These are phyloP conservation scores for Miltochrista miniata DNA, from an alignment of 2,888 invertebrate species.

Conservation along the genomic window DNA sequence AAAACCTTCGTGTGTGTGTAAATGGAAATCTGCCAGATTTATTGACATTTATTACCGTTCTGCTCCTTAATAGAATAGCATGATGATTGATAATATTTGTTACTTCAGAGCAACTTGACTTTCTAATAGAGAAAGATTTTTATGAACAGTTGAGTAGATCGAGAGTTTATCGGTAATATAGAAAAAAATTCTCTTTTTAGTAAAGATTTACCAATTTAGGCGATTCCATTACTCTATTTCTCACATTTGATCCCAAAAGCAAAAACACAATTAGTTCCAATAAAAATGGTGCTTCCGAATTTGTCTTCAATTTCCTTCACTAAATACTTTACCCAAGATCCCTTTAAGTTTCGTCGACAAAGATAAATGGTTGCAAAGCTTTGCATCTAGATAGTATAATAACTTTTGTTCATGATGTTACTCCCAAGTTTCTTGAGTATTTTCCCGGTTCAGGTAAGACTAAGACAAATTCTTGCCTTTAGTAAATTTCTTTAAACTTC, in stretches of 20 bases:
- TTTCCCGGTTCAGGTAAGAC: constrained; percentile 49
- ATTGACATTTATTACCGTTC: too few relatives aligned
- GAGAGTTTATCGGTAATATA: too few relatives aligned
- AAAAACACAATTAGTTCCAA: constrained; percentile 41
- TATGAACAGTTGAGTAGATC: too few relatives aligned
- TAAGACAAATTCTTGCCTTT: constrained; percentile 53
- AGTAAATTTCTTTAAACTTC: constrained; percentile 33
- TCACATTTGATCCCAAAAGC: not conserved
- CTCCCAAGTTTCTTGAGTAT: constrained; percentile 39
- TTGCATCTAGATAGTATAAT: constrained; percentile 66
- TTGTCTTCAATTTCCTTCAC: constrained; percentile 60
- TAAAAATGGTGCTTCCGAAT: constrained; percentile 47
- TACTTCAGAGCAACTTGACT: too few relatives aligned
- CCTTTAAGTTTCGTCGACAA: constrained; percentile 55
- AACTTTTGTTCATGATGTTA: constrained; percentile 58
- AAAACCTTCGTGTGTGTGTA: too few relatives aligned
- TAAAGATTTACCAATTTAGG: too few relatives aligned
- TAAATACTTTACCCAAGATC: constrained; percentile 56
- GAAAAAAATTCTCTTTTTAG: too few relatives aligned
- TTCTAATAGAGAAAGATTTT: too few relatives aligned
- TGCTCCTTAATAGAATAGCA: too few relatives aligned
- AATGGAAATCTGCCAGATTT: too few relatives aligned
- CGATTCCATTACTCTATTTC: not conserved
- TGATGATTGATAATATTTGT: too few relatives aligned
- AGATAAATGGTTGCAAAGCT: constrained; percentile 62